A percentile compares a stretch with the other conserved stretches of the same genome.
Conservation (phyloP, 1,140 invertebrate species). For the Dendrolimus kikuchii region DNA sequence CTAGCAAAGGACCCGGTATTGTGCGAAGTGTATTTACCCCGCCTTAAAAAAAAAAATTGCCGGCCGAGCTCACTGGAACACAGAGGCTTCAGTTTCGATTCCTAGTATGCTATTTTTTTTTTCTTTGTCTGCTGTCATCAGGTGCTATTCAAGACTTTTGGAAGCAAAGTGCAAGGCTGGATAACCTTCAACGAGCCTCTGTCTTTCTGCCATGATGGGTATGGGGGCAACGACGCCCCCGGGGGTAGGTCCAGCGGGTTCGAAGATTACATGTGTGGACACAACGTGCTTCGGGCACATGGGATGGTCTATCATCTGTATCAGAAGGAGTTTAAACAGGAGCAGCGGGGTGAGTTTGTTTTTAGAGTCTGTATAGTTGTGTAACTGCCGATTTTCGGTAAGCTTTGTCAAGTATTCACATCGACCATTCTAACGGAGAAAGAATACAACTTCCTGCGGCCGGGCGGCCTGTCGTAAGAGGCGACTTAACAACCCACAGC, state of each 20-base stretch:
- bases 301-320: constrained; percentile 51
- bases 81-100: too few relatives aligned
- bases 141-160: constrained; percentile 73
- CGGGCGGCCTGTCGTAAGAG: too few relatives aligned
- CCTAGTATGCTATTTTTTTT: too few relatives aligned
- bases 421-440: too few relatives aligned
- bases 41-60: too few relatives aligned
- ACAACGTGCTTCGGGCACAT: constrained; percentile 65
- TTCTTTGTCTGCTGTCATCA: neutral
- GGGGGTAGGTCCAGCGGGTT: constrained; percentile 52
- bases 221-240: constrained; percentile 62
- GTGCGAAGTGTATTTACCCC: too few relatives aligned
- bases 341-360: constrained; percentile 22
- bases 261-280: constrained; percentile 64
- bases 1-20: too few relatives aligned
- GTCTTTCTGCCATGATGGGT: constrained; percentile 54
- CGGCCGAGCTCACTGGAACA: too few relatives aligned
- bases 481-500: too few relatives aligned
- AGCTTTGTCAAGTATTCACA: too few relatives aligned
- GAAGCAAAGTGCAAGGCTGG: constrained; percentile 71
- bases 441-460: too few relatives aligned
- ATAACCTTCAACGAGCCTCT: constrained; percentile 72
- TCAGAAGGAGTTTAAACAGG: constrained; percentile 39
- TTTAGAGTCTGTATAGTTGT: constrained; percentile 3
- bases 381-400: too few relatives aligned